Conservation (phyloP, 1,140 invertebrate species). For the Leptinotarsa texana region DNA sequence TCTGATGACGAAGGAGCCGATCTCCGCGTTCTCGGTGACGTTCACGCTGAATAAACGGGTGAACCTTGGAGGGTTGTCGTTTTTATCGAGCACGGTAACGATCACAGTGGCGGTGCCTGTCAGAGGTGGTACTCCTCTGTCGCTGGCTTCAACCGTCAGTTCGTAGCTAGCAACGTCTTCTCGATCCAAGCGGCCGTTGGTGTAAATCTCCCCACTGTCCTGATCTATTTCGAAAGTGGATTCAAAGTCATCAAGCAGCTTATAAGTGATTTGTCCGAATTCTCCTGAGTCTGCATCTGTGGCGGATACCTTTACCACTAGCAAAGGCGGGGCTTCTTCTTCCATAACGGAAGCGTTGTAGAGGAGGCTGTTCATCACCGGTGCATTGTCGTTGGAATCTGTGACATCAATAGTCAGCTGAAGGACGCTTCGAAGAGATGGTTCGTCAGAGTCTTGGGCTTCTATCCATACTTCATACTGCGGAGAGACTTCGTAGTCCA, state of each 20-base stretch:
- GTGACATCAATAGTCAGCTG: constrained; percentile 83
- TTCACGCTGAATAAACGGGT: constrained; percentile 90
- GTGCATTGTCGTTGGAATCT: constrained; percentile 90
- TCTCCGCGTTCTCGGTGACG: constrained; percentile 92
- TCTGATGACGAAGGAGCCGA: constrained; percentile 89
- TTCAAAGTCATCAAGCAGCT: constrained; percentile 73
- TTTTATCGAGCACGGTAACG: constrained; percentile 86
- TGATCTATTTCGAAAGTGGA: constrained; percentile 81
- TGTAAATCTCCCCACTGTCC: constrained; percentile 79
- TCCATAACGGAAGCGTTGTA: constrained; percentile 86
- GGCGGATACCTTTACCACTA: constrained; percentile 78
- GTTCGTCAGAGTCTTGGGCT: constrained; percentile 82
- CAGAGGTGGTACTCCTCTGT: constrained; percentile 80
- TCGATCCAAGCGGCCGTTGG: constrained; percentile 82
- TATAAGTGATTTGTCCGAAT: constrained; percentile 84
- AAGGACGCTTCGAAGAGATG: constrained; percentile 75
- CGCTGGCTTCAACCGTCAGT: constrained; percentile 82
- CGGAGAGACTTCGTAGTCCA: constrained; percentile 87
- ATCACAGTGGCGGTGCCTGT: constrained; percentile 84
- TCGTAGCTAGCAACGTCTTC: constrained; percentile 85
- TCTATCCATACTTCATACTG: constrained; percentile 92
- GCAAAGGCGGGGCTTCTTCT: constrained; percentile 79
- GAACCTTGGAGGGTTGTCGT: constrained; percentile 93
- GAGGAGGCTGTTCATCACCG: constrained; percentile 75
- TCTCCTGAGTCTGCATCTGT: constrained; percentile 84